Evolutionary conservation across 2,797 vertebrate species (phyloP).

Genomic region (Notolabrus celidotus): DNA sequence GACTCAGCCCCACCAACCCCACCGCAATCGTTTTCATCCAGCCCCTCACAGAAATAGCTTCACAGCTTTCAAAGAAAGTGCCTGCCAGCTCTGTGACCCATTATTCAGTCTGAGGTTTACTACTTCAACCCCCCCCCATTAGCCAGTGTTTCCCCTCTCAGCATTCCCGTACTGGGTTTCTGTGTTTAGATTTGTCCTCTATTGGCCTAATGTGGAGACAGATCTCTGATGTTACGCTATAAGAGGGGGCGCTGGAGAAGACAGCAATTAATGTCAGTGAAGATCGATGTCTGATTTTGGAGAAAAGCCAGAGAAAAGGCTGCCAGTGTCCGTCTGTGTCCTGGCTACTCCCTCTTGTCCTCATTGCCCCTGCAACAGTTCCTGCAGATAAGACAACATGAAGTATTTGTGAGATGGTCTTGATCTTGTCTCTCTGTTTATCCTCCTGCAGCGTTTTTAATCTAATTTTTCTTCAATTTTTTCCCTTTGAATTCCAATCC

Average conservation of each 20-base stretch:
- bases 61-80: constrained; percentile 14
- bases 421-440: constrained; percentile 27
- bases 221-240: constrained; percentile 16
- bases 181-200: constrained; percentile 35
- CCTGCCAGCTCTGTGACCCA: not conserved
- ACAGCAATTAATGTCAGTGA: constrained; percentile 49
- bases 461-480: not conserved
- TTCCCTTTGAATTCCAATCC: constrained; percentile 30
- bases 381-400: constrained; percentile 32
- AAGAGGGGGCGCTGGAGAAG: constrained; percentile 45
- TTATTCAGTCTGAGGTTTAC: constrained; percentile 15
- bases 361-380: constrained; percentile 42
- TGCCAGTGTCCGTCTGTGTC: constrained; percentile 67
- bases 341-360: constrained; percentile 55
- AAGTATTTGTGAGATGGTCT: constrained; percentile 15
- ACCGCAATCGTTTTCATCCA: not conserved
- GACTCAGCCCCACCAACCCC: not conserved
- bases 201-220: constrained; percentile 12
- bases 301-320: constrained; percentile 60
- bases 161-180: constrained; percentile 5
- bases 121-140: not conserved
- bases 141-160: constrained; percentile 1
- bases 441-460: constrained; percentile 9
- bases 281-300: constrained; percentile 62
- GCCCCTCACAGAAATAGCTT: not conserved